These are phyloP conservation scores for Notarius quadriscutis DNA, from an alignment of 2,113 vertebrate genomes.

Conservation along the genomic window DNA sequence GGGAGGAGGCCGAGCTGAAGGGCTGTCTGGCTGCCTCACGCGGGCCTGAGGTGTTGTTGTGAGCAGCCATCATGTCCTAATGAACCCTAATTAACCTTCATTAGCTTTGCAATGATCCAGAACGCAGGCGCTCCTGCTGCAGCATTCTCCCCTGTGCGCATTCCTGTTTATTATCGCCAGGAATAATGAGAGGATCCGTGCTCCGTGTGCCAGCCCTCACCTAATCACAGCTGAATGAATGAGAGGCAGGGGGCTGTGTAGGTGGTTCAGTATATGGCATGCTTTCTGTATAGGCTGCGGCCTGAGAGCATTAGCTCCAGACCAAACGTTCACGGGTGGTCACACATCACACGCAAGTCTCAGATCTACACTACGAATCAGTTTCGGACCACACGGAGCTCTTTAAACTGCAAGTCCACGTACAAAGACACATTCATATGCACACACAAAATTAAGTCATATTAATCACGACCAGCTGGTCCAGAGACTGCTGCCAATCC, in stretches of 20 bases:
- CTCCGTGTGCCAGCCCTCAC: slow-evolving; percentile 1
- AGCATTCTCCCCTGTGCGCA: slow-evolving; percentile 45
- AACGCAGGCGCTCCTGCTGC: slow-evolving; percentile 40
- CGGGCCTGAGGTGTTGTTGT: slow-evolving; percentile 41
- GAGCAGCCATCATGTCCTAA: slow-evolving; percentile 52
- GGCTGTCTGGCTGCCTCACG: slow-evolving; percentile 25
- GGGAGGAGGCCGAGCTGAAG: slow-evolving; percentile 22
- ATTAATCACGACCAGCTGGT: slow-evolving; percentile 67
- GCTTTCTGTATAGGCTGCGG: neutral
- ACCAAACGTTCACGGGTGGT: neutral
- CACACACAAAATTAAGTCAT: slow-evolving; percentile 45
- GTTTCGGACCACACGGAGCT: slow-evolving; percentile 4
- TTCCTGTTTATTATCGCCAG: slow-evolving; percentile 55
- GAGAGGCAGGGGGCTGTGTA: neutral
- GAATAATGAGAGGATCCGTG: slow-evolving; percentile 47
- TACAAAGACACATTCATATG: slow-evolving; percentile 10
- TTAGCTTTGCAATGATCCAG: slow-evolving; percentile 59
- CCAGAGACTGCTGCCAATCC: slow-evolving; percentile 63
- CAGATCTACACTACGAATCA: neutral
- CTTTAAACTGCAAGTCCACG: slow-evolving; percentile 7
- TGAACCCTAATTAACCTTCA: slow-evolving; percentile 66
- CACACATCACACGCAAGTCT: neutral
- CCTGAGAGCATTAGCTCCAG: neutral
- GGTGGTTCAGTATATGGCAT: slow-evolving; percentile 16
- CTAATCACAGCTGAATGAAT: slow-evolving; percentile 1